Conservation (phyloP, 2,888 invertebrate genomes). For the Griposia aprilina region DNA sequence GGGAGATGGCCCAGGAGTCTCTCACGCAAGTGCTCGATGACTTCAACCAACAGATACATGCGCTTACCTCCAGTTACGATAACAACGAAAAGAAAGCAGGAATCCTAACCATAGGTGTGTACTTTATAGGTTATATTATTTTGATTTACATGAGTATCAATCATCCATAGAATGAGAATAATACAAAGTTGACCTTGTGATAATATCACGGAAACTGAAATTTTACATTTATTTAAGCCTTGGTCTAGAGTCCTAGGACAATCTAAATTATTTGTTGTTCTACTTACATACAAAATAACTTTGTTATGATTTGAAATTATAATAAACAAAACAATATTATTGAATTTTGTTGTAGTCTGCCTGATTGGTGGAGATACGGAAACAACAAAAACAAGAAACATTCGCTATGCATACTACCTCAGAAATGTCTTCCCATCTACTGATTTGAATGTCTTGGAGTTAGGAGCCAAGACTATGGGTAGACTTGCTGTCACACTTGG, state of each 20-base stretch:
- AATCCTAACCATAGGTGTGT: conserved; percentile 96
- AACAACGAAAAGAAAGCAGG: conserved; percentile 98
- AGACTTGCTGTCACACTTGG: conserved; percentile 96
- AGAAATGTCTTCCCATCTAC: conserved; percentile 96
- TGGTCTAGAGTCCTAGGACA: not conserved
- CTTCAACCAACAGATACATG: conserved; percentile 98
- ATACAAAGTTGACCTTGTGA: conserved; percentile 16
- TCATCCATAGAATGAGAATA: conserved; percentile 21
- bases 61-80: conserved; percentile 97
- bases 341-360: conserved; percentile 92
- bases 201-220: not conserved
- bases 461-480: conserved; percentile 98
- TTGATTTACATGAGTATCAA: conserved; percentile 22
- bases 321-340: not conserved
- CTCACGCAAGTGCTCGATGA: conserved; percentile 97
- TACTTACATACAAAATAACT: not conserved
- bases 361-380: conserved; percentile 98
- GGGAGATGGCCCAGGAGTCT: conserved; percentile 97
- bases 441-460: conserved; percentile 97
- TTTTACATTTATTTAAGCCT: not conserved
- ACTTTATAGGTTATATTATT: conserved; percentile 64
- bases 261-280: conserved; percentile 7
- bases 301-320: not conserved
- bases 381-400: conserved; percentile 96
- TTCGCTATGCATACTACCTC: conserved; percentile 97